phyloP scores from a whole-genome alignment of 2,888 invertebrate genomes.

The Drosophila maculinotata region DNA sequence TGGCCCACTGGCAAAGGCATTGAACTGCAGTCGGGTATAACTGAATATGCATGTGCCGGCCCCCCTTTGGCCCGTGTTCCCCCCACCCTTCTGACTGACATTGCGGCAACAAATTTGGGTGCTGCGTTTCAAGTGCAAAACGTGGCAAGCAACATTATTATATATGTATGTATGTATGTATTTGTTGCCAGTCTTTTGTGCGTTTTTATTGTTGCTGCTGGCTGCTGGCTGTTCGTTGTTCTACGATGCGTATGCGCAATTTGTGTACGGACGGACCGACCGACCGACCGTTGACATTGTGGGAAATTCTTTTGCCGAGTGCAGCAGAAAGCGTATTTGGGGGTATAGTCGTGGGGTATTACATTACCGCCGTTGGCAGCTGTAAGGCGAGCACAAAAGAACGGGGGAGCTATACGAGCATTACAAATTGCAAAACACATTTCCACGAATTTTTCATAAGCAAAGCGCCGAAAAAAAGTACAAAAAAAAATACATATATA shows the following conservation, averaged over 20 bases:
- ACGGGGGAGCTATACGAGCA: conserved; percentile 25
- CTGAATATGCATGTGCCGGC: neutral
- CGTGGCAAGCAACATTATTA: conserved; percentile 15
- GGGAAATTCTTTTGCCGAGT: conserved; percentile 74
- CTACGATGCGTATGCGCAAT: conserved; percentile 74
- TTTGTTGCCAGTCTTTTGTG: neutral
- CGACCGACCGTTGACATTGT: conserved; percentile 67
- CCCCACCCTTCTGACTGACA: neutral
- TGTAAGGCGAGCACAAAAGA: conserved; percentile 61
- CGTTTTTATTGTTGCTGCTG: neutral
- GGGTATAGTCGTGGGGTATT: conserved; percentile 39
- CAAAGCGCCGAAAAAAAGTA: conserved; percentile 2
- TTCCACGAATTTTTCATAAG: conserved; percentile 54
- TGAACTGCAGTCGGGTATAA: conserved; percentile 52
- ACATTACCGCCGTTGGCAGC: conserved; percentile 52
- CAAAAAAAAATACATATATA: conserved; percentile 10
- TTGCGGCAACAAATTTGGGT: neutral
- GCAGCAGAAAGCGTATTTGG: conserved; percentile 64
- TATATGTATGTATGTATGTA: neutral
- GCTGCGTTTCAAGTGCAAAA: conserved; percentile 43
- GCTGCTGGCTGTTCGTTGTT: conserved; percentile 9
- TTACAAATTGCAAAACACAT: conserved; percentile 65
- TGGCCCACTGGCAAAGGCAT: conserved; percentile 41
- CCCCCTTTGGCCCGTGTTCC: too few species aligned
- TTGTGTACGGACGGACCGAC: conserved; percentile 39